Evolutionary conservation across 2,797 vertebrate genomes (phyloP).

Genomic region (Carduelis carduelis): DNA sequence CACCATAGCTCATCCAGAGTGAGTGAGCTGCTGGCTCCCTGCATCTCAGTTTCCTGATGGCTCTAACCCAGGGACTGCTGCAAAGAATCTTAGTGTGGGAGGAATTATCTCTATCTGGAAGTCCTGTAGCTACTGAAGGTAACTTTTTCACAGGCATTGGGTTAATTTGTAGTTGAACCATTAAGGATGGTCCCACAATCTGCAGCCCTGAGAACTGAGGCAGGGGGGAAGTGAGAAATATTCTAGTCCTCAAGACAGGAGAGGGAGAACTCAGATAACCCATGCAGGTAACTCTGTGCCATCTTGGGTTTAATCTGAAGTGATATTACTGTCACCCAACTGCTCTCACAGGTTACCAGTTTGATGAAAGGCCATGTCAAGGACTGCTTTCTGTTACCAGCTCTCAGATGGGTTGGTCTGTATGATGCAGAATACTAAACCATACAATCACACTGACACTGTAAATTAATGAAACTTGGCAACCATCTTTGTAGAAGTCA

Average conservation of each 20-base stretch:
- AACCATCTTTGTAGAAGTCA: background rate
- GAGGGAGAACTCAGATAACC: background rate
- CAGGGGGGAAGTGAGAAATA: accelerated
- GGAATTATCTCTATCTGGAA: background rate
- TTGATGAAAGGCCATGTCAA: background rate
- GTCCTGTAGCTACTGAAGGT: background rate
- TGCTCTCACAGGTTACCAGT: background rate
- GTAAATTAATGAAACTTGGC: background rate
- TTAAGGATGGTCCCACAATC: background rate
- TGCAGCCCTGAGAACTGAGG: background rate
- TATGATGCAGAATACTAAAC: background rate
- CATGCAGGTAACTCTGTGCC: background rate
- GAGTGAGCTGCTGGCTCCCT: background rate
- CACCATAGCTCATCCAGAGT: background rate
- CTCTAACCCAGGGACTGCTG: background rate
- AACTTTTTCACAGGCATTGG: background rate
- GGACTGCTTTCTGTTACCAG: background rate
- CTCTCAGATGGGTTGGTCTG: background rate
- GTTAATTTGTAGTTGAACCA: background rate
- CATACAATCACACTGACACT: background rate
- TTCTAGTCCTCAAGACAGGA: background rate
- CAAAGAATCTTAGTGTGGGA: background rate
- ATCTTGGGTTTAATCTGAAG: background rate
- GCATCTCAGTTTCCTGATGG: background rate
- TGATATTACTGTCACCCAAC: background rate